A percentile compares a stretch with the other conserved stretches of the same genome.
phyloP scores from a whole-genome alignment of 2,888 invertebrate species.

The Pedicia rivosa region DNA sequence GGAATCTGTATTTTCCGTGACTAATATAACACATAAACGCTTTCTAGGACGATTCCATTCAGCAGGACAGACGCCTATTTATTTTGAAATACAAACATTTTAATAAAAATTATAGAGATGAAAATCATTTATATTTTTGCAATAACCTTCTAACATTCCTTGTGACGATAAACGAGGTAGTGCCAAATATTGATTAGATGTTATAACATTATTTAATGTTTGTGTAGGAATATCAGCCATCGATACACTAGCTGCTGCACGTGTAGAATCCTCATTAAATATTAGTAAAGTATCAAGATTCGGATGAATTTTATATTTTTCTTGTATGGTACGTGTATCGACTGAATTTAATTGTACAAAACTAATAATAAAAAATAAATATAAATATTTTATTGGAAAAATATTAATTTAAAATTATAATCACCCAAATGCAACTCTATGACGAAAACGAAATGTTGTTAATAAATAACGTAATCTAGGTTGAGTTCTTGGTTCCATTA shows the following conservation, averaged over 20 bases:
- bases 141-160: constrained; percentile 38
- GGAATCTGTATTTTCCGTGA: constrained; percentile 44
- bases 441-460: constrained; percentile 72
- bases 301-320: constrained; percentile 54
- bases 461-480: constrained; percentile 75
- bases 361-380: constrained; percentile 28
- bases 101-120: not conserved
- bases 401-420: constrained; percentile 15
- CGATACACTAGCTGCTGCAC: constrained; percentile 71
- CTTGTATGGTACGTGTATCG: constrained; percentile 45
- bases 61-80: constrained; percentile 83
- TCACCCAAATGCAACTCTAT: constrained; percentile 76
- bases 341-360: constrained; percentile 46
- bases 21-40: constrained; percentile 60
- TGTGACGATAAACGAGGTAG: constrained; percentile 87
- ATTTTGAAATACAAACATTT: constrained; percentile 6
- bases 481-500: constrained; percentile 63
- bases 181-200: constrained; percentile 74
- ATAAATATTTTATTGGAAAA: constrained; percentile 10
- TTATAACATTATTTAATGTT: constrained; percentile 75
- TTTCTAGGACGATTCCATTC: constrained; percentile 67
- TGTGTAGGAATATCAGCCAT: constrained; percentile 82
- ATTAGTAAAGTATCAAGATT: constrained; percentile 68
- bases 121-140: constrained; percentile 7
- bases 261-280: constrained; percentile 71